Evolutionary conservation across 2,888 invertebrate genomes (phyloP), one percentile per base, ranked within the genome.

Genomic region (Dryadula phaetusa): DNA sequence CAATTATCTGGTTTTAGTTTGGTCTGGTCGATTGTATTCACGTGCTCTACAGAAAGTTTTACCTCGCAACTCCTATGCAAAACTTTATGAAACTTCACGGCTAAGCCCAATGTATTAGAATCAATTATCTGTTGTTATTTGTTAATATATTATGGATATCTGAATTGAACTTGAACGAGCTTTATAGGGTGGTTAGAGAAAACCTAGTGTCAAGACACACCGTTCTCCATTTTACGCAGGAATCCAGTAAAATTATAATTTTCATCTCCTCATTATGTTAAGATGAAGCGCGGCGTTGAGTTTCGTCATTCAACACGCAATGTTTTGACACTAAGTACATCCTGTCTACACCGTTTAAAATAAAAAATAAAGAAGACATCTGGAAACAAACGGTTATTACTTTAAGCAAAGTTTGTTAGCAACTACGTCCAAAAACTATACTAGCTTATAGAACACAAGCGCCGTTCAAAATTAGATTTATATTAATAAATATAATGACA

Each of bases 1-100:
- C 62, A 67, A 67, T 66, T 66, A 66, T 49, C 60, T 58, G 32
- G 53, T 40, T 32, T 10, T n/a, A n/a, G n/a, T n/a, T n/a, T n/a
- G n/a, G 44, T n/a, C 56, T 40, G 56, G 47, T 62, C 40, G 47
- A 58, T 42, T 63, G 46, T 67, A 18, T 63, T 52, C 40, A 62
- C 58, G 56, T 58, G 58, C 16, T 34, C 56, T 47, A 16, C 63
- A 52, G 49, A 58, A 58, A 56, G 58, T 63, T 49, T 28, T 47
- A 42, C 18, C 40, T 25, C 49, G 10, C 54, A 46, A 54, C 54
- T 54, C 46, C 47, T 7, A 16, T 54, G 8, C 37, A 18, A n/a
- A 63, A 67, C 58, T 67, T 67, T 56, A 49, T 28, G 49, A 63
- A 8, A 44, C 61, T 18, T 53, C 14, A 28, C 46, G 2, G 22